Evolutionary conservation across 2,888 invertebrate species (phyloP).

Genomic region (Ornithoptera priamus): DNA sequence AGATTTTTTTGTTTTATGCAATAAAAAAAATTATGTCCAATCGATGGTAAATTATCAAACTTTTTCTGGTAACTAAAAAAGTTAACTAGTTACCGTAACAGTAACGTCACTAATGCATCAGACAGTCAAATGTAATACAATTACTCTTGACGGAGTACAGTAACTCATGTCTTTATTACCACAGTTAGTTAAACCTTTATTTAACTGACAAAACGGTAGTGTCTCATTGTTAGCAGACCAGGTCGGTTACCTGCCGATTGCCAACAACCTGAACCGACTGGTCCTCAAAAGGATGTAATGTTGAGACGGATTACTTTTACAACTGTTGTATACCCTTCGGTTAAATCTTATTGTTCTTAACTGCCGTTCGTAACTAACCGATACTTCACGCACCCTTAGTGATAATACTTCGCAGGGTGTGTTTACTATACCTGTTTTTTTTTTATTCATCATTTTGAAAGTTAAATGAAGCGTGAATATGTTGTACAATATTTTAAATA

Average conservation of each 20-base stretch:
- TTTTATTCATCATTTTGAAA: slow-evolving; percentile 3
- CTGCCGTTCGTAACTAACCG: slow-evolving; percentile 27
- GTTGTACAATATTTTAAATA: background rate
- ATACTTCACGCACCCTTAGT: slow-evolving; percentile 22
- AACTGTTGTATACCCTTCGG: slow-evolving; percentile 31
- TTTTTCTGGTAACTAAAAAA: no score
- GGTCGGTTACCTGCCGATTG: slow-evolving; percentile 21
- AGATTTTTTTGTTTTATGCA: no score
- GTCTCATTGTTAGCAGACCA: slow-evolving; percentile 11
- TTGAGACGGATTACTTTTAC: slow-evolving; percentile 37
- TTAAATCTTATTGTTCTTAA: slow-evolving; percentile 25
- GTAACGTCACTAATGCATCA: no score
- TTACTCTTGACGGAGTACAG: background rate
- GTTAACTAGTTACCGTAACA: no score
- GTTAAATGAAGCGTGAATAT: slow-evolving; percentile 4
- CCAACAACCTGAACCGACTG: background rate
- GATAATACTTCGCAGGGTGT: slow-evolving; percentile 1
- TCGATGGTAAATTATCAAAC: no score
- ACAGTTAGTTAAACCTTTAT: slow-evolving; percentile 7
- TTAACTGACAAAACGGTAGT: slow-evolving; percentile 5
- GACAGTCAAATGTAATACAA: no score
- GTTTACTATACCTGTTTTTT: slow-evolving; percentile 12
- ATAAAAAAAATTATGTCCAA: no score
- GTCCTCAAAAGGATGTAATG: slow-evolving; percentile 14
- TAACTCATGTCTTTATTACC: slow-evolving; percentile 14